Evolutionary conservation across 2,797 vertebrate genomes (phyloP).

Genomic region (Gambelia wislizenii): DNA sequence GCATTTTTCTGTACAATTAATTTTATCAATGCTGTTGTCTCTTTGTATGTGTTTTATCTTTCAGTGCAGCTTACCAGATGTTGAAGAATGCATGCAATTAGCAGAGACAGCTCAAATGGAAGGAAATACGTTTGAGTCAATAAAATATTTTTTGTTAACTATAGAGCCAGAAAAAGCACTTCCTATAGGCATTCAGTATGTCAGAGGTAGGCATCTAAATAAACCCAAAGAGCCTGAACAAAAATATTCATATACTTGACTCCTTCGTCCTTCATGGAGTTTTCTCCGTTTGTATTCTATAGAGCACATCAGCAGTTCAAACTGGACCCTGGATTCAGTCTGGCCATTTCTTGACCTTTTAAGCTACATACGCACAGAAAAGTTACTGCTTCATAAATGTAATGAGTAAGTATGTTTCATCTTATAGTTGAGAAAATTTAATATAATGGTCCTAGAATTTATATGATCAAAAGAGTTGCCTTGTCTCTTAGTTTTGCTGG

Average conservation of each 20-base stretch:
- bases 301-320: conserved; percentile 87
- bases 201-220: conserved; percentile 86
- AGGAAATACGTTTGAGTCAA: conserved; percentile 84
- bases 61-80: conserved; percentile 89
- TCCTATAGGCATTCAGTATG: conserved; percentile 84
- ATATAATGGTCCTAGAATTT: not conserved
- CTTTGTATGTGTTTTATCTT: conserved; percentile 64
- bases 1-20: not conserved
- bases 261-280: conserved; percentile 47
- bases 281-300: conserved; percentile 34
- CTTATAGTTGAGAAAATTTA: conserved; percentile 11
- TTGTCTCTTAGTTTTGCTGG: not conserved
- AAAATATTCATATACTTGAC: conserved; percentile 6
- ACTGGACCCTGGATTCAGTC: conserved; percentile 90
- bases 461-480: not conserved
- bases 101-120: conserved; percentile 80
- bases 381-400: conserved; percentile 84
- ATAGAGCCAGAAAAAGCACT: conserved; percentile 91
- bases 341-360: conserved; percentile 90
- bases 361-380: conserved; percentile 92
- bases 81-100: conserved; percentile 85
- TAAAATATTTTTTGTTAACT: conserved; percentile 91
- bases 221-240: not conserved
- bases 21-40: conserved; percentile 22
- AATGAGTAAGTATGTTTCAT: conserved; percentile 86